Evolutionary conservation across 2,113 vertebrate species (phyloP), one percentile per base, ranked within the genome.

Genomic region (Periophthalmodon schlosseri): DNA sequence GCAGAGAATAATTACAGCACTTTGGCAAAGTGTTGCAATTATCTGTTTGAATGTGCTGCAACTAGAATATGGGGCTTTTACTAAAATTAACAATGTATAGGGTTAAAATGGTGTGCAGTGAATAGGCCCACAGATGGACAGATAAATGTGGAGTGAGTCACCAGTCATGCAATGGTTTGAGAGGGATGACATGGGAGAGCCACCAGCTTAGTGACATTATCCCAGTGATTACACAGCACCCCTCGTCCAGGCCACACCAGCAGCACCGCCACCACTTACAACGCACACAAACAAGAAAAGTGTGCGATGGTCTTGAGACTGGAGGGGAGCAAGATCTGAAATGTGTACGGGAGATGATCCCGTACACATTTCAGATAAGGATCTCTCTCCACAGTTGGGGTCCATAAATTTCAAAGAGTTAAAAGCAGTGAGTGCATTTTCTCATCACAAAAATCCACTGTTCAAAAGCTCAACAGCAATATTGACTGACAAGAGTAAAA

Each of bases 131-230:
- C 10, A 23, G 24, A 60, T 4, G 44, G n/a, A 66, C 20, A 1
- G 54, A 72, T 34, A 9, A 24, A 73, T 24, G 57, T 79, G 39
- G 61, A 4, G 72, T 16, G 68, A 33, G 69, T 80, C 76, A 83
- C 69, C 84, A 92, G 74, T 12, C 70, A 10, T 77, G 82, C 84
- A 74, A 46, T 76, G 79, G 72, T 82, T 81, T 74, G 34, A 84
- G 75, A 72, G 82, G 82, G 84, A 91, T 87, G 82, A 83, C 77
- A 73, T 46, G 13, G 82, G 47, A 18, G 65, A 82, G 84, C 78
- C 86, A 92, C 93, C 88, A 89, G 75, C 65, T 88, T 71, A 78
- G 70, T 92, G 91, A 91, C 83, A 92, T 94, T 90, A 89, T 52
- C 81, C 54, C 65, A 34, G 68, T 69, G 69, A 90, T 92, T 89